phyloP scores from a whole-genome alignment of 1,140 invertebrate genomes.

The Epicauta chinensis region DNA sequence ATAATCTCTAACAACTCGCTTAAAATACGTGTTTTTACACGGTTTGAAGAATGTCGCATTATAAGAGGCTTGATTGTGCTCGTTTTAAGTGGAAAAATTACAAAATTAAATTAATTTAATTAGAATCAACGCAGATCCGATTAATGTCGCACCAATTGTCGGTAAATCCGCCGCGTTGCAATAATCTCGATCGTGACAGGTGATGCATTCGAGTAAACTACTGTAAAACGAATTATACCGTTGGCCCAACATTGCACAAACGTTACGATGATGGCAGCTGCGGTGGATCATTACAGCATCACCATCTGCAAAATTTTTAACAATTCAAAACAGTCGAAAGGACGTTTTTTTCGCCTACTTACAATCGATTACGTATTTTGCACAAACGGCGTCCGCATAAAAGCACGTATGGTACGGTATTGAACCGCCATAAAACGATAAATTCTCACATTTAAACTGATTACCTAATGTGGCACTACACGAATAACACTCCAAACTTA shows the following conservation, averaged over 20 bases:
- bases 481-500: conserved; percentile 11
- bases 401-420: conserved; percentile 4
- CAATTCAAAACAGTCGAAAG: neutral
- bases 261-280: conserved; percentile 8
- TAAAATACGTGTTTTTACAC: too few relatives aligned
- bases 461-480: conserved; percentile 14
- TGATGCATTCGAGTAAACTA: conserved; percentile 5
- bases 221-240: conserved; percentile 8
- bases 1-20: too few relatives aligned
- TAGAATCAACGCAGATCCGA: too few relatives aligned
- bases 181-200: conserved; percentile 3
- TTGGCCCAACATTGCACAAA: conserved; percentile 4
- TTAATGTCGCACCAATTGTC: too few relatives aligned
- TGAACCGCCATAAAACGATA: conserved; percentile 4
- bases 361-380: conserved; percentile 18
- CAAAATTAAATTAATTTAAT: too few relatives aligned
- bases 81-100: too few relatives aligned
- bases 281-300: conserved; percentile 11
- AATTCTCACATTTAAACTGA: conserved; percentile 11
- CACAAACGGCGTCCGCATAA: conserved; percentile 15
- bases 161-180: neutral
- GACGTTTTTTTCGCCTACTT: neutral
- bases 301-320: conserved; percentile 3
- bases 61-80: too few relatives aligned
- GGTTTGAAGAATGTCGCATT: too few relatives aligned